Base-by-base conservation (phyloP, 2,797 vertebrate species). In the Vireo griseus region DNA sequence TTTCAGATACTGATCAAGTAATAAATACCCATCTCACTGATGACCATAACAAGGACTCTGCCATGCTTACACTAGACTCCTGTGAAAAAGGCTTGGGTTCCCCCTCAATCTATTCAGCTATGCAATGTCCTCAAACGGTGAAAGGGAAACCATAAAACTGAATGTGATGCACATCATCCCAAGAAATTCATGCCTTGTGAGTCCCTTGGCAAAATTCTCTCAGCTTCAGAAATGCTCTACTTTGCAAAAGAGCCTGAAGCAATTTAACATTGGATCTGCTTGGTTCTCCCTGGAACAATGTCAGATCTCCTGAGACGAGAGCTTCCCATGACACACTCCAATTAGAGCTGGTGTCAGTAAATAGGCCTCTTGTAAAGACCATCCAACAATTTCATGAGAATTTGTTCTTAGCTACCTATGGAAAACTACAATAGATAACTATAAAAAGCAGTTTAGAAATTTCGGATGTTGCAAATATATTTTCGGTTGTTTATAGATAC, bases 1-100 rank as follows among this genome's bases (percentile, higher is more conserved):
- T 87, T 86, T 85, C 82, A 92, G 91, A 92, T 95, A 78, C 71
- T 2, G 3, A 91, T 95, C 65, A 76, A 84, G 62, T 71, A 86
- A 96, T 91, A 95, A 94, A 87, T 81, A 94, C 89, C 42, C 81
- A 76, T 93, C 77, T 87, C 71, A 81, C 29, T 94, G 92, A 94
- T 94, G 95, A 86, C 87, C 92, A 96, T 95, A 95, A 88, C 85
- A 75, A 78, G 94, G 76, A 84, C 67, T 83, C 87, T 92, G 80
- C 91, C 82, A 74, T 69, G 91, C 62, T 86, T 84, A 93, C 84
- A 35, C 61, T 87, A 45, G 71, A 58, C 5, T 93, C 42, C 72
- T 76, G 48, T 90, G 95, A 92, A 95, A 95, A 80, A 86, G 59
- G 83, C 81, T 10, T 93, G 69, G 87, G 81, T 57, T 88, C 55